Base-by-base conservation (phyloP, 2,113 vertebrate species). In the Regulus satrapa region DNA sequence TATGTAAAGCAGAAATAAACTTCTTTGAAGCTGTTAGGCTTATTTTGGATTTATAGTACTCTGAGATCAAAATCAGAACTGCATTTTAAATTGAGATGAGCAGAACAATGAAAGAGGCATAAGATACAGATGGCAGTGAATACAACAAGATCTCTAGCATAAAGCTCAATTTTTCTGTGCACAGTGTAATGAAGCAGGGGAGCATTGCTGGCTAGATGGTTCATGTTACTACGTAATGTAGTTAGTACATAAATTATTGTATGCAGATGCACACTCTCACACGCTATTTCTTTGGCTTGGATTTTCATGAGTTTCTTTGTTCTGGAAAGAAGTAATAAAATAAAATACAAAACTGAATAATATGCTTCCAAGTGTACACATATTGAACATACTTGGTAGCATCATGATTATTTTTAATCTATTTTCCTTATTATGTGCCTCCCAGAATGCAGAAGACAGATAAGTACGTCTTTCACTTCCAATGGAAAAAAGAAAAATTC, bases 1-100 rank as follows among this genome's bases (percentile, higher is more conserved):
- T 88, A 92, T 67, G 88, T 80, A 96, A 92, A 92, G 58, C 89
- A 95, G 94, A 91, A 90, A 84, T 89, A 96, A 79, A 90, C 48
- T 84, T 85, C 92, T 95, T 81, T 94, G 79, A 92, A 95, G 85
- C 64, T 92, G 61, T 69, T 61, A 63, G 58, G 55, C 32, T 71
- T 82, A 71, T 51, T 96, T 94, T 74, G 85, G 66, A 86, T 90
- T 93, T 88, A 45, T 34, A 89, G 81, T 66, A 41, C 46, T 63
- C 49, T n/a, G 64, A 93, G 95, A 96, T 96, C 74, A 74, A 94
- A 90, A 96, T 97, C 66, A 0, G 72, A 77, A 67, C 82, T 56
- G 46, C 2, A 1, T 88, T 89, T 93, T 89, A 88, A 85, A 83
- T 79, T 76, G 73, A 95, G 86, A 87, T 56, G 92, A 85, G 49